Evolutionary conservation across 2,113 vertebrate genomes (phyloP).

Genomic region (Cavia aperea): DNA sequence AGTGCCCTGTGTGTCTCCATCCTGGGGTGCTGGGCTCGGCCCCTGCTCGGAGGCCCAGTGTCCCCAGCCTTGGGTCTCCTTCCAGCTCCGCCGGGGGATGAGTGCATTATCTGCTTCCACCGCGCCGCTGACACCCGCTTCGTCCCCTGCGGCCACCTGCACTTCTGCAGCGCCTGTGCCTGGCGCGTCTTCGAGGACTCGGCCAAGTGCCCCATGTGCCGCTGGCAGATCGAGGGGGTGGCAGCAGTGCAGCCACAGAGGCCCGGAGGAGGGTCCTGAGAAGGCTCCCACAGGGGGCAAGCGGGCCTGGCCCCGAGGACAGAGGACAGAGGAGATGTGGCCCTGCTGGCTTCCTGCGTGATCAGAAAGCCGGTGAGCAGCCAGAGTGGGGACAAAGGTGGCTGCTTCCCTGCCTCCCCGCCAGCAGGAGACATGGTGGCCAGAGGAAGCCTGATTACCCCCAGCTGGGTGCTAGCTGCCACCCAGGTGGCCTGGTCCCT

Average conservation of each 20-base stretch:
- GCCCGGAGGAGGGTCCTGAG: background rate
- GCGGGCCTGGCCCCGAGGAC: background rate
- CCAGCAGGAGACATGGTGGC: background rate
- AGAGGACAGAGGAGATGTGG: background rate
- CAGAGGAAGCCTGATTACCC: background rate
- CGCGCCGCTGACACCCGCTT: slow-evolving; percentile 18
- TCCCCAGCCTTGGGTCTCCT: background rate
- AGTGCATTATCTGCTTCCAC: slow-evolving; percentile 58
- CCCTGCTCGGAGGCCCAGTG: background rate
- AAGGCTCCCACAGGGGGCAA: background rate
- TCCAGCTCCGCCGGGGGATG: background rate
- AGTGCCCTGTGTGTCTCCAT: background rate
- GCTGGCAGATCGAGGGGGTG: background rate
- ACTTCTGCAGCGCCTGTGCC: slow-evolving; percentile 64
- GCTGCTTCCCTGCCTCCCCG: background rate
- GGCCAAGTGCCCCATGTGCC: slow-evolving; percentile 58
- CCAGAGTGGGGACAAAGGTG: background rate
- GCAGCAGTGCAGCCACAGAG: fast-evolving
- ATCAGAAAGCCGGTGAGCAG: fast-evolving
- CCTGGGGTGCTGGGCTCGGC: background rate
- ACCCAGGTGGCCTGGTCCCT: background rate
- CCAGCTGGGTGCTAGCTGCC: too few species aligned
- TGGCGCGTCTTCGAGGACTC: slow-evolving; percentile 49
- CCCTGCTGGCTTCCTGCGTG: background rate
- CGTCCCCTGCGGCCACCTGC: slow-evolving; percentile 56